Percentiles rank a stretch among this genome's conserved stretches.
Conservation (phyloP, 2,888 invertebrate species). For the Deroplatys truncata region DNA sequence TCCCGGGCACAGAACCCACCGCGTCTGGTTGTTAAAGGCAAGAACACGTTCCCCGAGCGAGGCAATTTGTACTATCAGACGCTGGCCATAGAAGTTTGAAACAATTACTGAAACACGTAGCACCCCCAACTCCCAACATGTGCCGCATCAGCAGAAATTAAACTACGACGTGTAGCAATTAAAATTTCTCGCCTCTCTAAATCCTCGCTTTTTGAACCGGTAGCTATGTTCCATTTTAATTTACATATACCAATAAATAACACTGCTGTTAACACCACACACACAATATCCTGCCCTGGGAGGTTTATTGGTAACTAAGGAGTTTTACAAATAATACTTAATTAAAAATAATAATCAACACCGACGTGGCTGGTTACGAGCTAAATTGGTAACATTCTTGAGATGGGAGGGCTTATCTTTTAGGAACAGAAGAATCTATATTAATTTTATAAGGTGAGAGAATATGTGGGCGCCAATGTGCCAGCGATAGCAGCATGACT, state of each 20-base stretch:
- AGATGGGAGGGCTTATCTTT: no score
- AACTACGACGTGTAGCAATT: neutral
- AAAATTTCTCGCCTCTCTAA: neutral
- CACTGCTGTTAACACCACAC: neutral
- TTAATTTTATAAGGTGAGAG: no score
- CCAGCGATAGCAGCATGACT: no score
- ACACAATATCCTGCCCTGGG: neutral
- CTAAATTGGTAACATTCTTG: no score
- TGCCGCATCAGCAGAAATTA: neutral
- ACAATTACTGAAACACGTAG: neutral
- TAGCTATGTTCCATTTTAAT: neutral
- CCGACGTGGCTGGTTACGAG: no score
- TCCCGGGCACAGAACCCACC: no score
- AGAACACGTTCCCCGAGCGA: neutral
- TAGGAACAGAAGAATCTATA: no score
- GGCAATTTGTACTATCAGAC: neutral
- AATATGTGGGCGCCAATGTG: no score
- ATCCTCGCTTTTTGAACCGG: neutral
- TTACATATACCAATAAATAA: neutral
- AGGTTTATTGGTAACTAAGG: neutral
- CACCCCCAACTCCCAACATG: neutral
- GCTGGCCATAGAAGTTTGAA: neutral
- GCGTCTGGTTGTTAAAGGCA: neutral
- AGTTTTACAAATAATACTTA: neutral
- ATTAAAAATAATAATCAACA: no score